Base-by-base conservation (phyloP, 2,888 invertebrate species). In the Uloborus plumipes region DNA sequence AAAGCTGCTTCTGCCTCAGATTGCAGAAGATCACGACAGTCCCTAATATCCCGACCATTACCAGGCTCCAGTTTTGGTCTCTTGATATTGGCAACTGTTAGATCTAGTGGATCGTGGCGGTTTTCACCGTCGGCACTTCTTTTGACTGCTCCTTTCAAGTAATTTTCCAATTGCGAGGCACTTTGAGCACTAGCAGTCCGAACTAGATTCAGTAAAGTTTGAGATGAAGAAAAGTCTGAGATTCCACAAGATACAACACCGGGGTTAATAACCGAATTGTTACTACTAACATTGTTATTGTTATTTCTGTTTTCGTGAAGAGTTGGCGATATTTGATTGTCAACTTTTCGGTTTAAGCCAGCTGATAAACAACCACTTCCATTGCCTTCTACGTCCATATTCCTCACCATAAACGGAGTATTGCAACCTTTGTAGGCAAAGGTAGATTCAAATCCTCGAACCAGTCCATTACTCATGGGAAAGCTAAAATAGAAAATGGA, bases 121-220 rank as follows among this genome's bases (percentile, higher is more conserved):
- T 22, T 72, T 55, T 86, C 86, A 51, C 86, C 84, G 49, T 86
- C 87, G 15, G 86, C 79, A 50, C 86, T 72, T 65, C 85, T 69
- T 73, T 85, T 85, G 9, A 77, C 80, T 50, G 90, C 90, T 9
- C 87, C 87, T 88, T 91, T 90, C 58, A 91, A 89, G 87, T 91
- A 91, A 73, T 89, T 91, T 86, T 91, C 91, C 82, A 91, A 87
- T 86, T 91, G 91, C 18, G 90, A 87, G 87, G 88, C 73, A 88
- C 89, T 84, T 7, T 89, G 90, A 53, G 90, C 90, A 84, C 90
- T 90, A 26, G 91, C 91, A n/a, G 91, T 91, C 86, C 92, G 90
- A 75, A 92, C 91, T 90, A 92, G 91, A 86, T 90, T 91, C 15
- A 84, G 53, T 39, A 84, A 53, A 13, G 80, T 84, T 53, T 84